These are phyloP conservation scores for Melanotaenia nigrans DNA, from an alignment of 2,797 vertebrate genomes.

Conservation along the genomic window DNA sequence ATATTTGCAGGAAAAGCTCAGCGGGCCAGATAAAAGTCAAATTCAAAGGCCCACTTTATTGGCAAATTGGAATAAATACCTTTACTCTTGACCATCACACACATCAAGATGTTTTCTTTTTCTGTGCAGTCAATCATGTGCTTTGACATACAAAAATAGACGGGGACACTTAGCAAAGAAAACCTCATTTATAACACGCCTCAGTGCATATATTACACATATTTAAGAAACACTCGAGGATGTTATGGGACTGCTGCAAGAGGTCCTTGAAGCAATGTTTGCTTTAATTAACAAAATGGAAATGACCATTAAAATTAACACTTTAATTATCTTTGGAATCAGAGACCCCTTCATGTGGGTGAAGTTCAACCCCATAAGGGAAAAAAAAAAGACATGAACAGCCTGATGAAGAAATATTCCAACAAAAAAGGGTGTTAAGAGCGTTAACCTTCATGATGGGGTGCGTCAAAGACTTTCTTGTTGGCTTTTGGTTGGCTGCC, in stretches of 20 bases:
- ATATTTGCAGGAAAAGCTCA: constrained; percentile 54
- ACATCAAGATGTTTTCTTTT: constrained; percentile 81
- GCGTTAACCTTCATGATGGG: constrained; percentile 56
- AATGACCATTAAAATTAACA: constrained; percentile 80
- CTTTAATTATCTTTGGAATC: constrained; percentile 77
- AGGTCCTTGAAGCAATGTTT: constrained; percentile 79
- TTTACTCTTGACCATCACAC: constrained; percentile 66
- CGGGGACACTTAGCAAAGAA: constrained; percentile 85
- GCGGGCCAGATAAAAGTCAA: constrained; percentile 51
- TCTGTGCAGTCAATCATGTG: constrained; percentile 81
- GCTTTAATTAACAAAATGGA: constrained; percentile 82
- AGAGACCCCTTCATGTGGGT: constrained; percentile 43
- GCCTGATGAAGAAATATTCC: constrained; percentile 59
- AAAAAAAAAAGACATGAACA: constrained; percentile 32
- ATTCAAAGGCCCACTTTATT: constrained; percentile 64
- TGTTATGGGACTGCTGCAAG: constrained; percentile 70
- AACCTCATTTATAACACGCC: constrained; percentile 82
- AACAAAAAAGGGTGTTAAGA: constrained; percentile 71
- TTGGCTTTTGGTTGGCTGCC: constrained; percentile 65
- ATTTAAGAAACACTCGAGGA: constrained; percentile 74
- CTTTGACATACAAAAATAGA: constrained; percentile 85
- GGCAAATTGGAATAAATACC: constrained; percentile 69
- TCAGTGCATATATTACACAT: constrained; percentile 71
- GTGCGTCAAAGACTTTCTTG: constrained; percentile 63
- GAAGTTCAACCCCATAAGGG: constrained; percentile 35